phyloP scores from a whole-genome alignment of 1,140 invertebrate genomes.

The Drosophila rhopaloa region DNA sequence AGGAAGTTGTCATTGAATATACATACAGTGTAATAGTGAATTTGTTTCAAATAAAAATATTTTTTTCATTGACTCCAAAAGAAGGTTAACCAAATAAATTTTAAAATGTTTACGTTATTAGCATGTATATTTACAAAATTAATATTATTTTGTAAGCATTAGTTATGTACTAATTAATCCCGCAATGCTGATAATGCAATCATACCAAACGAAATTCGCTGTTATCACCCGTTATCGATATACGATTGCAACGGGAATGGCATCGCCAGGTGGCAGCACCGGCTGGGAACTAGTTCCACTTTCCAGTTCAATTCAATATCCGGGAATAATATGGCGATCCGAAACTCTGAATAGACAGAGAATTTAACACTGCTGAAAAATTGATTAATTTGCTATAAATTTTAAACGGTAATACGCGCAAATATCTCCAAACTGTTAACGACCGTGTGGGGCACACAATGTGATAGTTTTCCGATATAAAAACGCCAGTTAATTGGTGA shows the following conservation, averaged over 20 bases:
- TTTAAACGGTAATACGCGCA: slow-evolving; percentile 73
- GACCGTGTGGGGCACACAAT: slow-evolving; percentile 7
- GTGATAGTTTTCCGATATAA: slow-evolving; percentile 35
- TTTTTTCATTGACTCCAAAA: too few species aligned
- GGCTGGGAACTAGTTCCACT: neutral
- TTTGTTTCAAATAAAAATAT: too few species aligned
- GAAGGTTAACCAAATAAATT: too few species aligned
- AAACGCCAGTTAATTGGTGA: slow-evolving; percentile 21
- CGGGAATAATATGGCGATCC: slow-evolving; percentile 80
- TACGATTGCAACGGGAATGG: neutral
- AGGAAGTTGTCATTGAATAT: too few species aligned
- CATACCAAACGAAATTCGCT: neutral
- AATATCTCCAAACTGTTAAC: slow-evolving; percentile 46
- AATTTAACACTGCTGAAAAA: slow-evolving; percentile 76
- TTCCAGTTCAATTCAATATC: slow-evolving; percentile 56
- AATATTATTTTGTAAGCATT: too few species aligned
- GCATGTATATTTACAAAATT: too few species aligned
- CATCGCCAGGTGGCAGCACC: slow-evolving; percentile 1
- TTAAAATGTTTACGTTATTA: too few species aligned
- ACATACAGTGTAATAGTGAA: too few species aligned
- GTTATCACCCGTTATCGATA: neutral
- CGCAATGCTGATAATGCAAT: too few species aligned
- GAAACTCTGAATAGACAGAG: slow-evolving; percentile 74
- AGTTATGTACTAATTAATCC: too few species aligned
- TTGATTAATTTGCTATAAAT: slow-evolving; percentile 67